These are phyloP conservation scores for Morpho achilles DNA, from an alignment of 2,888 invertebrate genomes.

Conservation along the genomic window DNA sequence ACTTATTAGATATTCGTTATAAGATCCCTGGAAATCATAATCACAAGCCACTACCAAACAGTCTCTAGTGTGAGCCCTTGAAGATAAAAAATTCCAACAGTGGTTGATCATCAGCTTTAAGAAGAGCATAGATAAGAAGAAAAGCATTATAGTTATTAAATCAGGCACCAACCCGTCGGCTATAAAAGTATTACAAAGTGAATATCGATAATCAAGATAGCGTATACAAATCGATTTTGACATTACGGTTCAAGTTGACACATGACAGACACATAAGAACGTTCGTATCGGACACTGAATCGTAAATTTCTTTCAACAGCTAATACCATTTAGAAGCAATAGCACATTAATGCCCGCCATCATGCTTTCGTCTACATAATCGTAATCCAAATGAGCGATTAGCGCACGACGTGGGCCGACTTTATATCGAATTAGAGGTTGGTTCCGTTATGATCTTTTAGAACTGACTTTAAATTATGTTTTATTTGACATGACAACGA, in stretches of 20 bases:
- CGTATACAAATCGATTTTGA: conserved; percentile 10
- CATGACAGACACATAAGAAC: conserved; percentile 9
- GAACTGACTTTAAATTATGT: background rate
- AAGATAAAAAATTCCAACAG: too few species aligned
- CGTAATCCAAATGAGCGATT: conserved; percentile 72
- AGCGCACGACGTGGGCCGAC: conserved; percentile 59
- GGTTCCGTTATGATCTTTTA: conserved; percentile 9
- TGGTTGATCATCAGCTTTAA: too few species aligned
- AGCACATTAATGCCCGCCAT: conserved; percentile 63
- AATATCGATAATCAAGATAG: conserved; percentile 8
- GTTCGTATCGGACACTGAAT: conserved; percentile 13
- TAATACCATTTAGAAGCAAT: conserved; percentile 66
- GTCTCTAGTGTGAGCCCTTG: too few species aligned
- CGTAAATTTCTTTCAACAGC: conserved; percentile 45
- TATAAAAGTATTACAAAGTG: background rate
- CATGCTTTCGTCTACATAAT: conserved; percentile 57
- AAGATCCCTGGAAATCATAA: too few species aligned
- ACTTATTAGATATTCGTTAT: too few species aligned
- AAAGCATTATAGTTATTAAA: background rate
- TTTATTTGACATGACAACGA: background rate
- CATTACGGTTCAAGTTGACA: conserved; percentile 12
- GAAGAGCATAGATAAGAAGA: too few species aligned
- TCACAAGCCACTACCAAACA: too few species aligned
- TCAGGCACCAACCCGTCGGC: too few species aligned
- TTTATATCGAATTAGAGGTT: conserved; percentile 39